Evolutionary conservation across 2,888 invertebrate species (phyloP), one percentile per base, ranked within the genome.

Genomic region (Yponomeuta cagnagella): DNA sequence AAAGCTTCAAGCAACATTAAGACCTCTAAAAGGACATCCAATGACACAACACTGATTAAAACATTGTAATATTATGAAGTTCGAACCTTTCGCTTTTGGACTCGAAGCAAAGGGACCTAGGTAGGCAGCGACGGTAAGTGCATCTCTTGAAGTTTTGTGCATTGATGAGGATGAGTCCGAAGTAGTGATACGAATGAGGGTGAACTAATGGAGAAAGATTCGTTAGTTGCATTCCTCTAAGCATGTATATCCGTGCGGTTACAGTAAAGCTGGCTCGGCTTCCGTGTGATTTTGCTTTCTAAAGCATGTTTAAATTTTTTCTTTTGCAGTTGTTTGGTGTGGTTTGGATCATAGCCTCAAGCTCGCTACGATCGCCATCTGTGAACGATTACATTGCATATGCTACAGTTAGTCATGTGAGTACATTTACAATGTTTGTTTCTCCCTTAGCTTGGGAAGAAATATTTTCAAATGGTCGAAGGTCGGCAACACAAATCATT

Each of bases 241-340:
- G 87, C 90, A 86, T 88, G 52, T 58, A 43, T 82, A 78, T 89
- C 90, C 90, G 83, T 84, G 89, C 89, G 89, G 89, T 87, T 81
- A 90, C 89, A 89, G 77, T 82, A 88, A 89, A 88, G 89, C 90
- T 86, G 84, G 82, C 86, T 82, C 85, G 80, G 80, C 85, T 81
- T 80, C 81, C 72, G 75, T 78, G 78, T 79, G 80, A 30, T 84
- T 86, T 87, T 82, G 87, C 85, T 87, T 83, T 89, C 87, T 92
- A 93, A 90, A 93, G 93, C 93, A 93, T 93, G 88, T 92, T 93
- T 89, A 93, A 85, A 86, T 92, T 93, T 87, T 93, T 93, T 92
- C 93, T 87, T 93, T 93, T 93, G 92, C 92, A 93, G 93, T 93
- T 92, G 92, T 93, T 93, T 89, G 93, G 93, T 89, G 92, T 93